Percentiles rank a stretch among this genome's conserved stretches.
phyloP scores from a whole-genome alignment of 2,113 vertebrate genomes.

The Pionites leucogaster region DNA sequence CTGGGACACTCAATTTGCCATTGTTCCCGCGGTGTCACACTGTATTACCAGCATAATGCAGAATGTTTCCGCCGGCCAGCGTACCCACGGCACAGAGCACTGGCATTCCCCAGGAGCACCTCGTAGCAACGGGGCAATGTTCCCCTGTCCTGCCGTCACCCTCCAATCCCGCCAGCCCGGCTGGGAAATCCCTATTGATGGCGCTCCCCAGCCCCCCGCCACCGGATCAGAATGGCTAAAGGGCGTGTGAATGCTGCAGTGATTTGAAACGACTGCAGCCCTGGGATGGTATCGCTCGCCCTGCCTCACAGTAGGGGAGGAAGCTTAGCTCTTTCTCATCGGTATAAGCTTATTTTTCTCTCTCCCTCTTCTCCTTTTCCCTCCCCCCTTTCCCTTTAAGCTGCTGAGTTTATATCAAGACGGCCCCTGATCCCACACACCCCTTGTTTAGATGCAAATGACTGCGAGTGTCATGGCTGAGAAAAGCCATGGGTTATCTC shows the following conservation, averaged over 20 bases:
- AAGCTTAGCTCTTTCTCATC: slow-evolving; percentile 89
- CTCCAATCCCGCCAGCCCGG: slow-evolving; percentile 72
- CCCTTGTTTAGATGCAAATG: slow-evolving; percentile 75
- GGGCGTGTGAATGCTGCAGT: slow-evolving; percentile 98
- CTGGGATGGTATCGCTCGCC: slow-evolving; percentile 83
- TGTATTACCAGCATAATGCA: slow-evolving; percentile 95
- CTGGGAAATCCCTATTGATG: slow-evolving; percentile 77
- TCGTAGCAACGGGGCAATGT: slow-evolving; percentile 82
- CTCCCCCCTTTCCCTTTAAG: slow-evolving; percentile 78
- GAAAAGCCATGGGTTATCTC: slow-evolving; percentile 64
- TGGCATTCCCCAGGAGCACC: slow-evolving; percentile 89
- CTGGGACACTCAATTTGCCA: slow-evolving; percentile 98
- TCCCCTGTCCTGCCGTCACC: slow-evolving; percentile 81
- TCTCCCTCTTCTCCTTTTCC: slow-evolving; percentile 76
- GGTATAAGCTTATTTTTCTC: slow-evolving; percentile 91
- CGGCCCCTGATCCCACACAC: slow-evolving; percentile 73
- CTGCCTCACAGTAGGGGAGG: slow-evolving; percentile 95
- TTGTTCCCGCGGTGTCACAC: slow-evolving; percentile 98
- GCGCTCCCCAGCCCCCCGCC: slow-evolving; percentile 72
- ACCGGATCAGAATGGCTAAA: slow-evolving; percentile 82
- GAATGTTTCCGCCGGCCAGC: slow-evolving; percentile 87
- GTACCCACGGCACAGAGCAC: slow-evolving; percentile 89
- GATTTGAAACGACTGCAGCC: slow-evolving; percentile 83
- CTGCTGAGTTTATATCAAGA: slow-evolving; percentile 73
- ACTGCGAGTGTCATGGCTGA: slow-evolving; percentile 66